These are phyloP conservation scores for Phytoseiulus persimilis DNA, from an alignment of 2,888 invertebrate genomes.

Conservation along the genomic window DNA sequence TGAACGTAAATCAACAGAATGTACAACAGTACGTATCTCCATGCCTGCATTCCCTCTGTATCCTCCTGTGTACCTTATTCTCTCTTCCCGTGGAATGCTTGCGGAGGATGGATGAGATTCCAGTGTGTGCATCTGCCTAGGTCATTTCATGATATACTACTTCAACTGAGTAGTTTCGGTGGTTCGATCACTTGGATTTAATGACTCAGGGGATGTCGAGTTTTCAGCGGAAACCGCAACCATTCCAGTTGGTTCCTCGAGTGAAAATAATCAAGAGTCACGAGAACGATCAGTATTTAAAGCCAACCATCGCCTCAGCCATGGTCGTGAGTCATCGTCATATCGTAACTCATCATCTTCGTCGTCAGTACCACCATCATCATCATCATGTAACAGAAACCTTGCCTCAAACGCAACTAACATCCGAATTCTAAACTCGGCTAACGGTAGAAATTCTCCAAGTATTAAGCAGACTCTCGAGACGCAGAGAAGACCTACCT, in stretches of 20 bases:
- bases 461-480: background rate
- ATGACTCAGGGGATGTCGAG: background rate
- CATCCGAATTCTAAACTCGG: background rate
- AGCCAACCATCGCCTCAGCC: background rate
- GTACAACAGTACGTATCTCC: background rate
- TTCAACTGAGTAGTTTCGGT: background rate
- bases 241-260: background rate
- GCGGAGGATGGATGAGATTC: background rate
- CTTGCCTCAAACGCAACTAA: background rate
- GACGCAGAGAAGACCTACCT: background rate
- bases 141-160: background rate
- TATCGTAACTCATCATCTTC: background rate
- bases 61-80: background rate
- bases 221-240: too few relatives aligned
- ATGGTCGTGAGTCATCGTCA: background rate
- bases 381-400: background rate
- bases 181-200: background rate
- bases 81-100: background rate
- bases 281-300: background rate
- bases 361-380: background rate
- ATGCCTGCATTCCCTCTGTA: too few relatives aligned
- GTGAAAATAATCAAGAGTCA: background rate
- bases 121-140: background rate
- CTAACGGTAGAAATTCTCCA: background rate
- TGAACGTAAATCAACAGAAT: background rate